Evolutionary conservation across 2,888 invertebrate species (phyloP).

Genomic region (Phyllotreta cruciferae): DNA sequence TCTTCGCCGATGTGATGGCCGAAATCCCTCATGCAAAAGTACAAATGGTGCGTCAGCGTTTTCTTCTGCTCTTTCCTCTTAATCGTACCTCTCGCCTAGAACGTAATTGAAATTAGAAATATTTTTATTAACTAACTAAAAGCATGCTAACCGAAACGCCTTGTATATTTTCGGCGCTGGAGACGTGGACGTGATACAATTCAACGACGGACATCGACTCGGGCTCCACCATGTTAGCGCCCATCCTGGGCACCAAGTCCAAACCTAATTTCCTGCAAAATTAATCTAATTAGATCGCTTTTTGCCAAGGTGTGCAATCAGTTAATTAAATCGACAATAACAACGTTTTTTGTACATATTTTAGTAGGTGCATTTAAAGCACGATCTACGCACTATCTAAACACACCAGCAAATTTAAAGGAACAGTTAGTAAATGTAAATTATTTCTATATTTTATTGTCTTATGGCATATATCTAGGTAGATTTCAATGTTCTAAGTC

Average conservation of each 20-base stretch:
- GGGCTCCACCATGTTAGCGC: slow-evolving; percentile 88
- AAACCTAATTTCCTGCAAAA: slow-evolving; percentile 81
- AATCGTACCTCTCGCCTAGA: slow-evolving; percentile 65
- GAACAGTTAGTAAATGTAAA: too few species aligned
- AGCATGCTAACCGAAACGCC: slow-evolving; percentile 70
- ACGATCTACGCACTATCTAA: too few species aligned
- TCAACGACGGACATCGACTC: slow-evolving; percentile 89
- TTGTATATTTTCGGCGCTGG: slow-evolving; percentile 75
- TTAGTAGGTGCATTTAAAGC: too few species aligned
- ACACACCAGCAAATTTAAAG: too few species aligned
- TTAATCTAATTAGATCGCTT: too few species aligned
- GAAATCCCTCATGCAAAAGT: slow-evolving; percentile 88
- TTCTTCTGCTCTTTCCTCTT: slow-evolving; percentile 65
- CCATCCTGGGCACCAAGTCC: slow-evolving; percentile 90
- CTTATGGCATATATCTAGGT: too few species aligned
- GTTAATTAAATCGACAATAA: too few species aligned
- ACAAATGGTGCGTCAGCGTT: slow-evolving; percentile 77
- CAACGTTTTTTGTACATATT: too few species aligned
- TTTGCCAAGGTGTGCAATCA: too few species aligned
- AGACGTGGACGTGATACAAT: slow-evolving; percentile 81
- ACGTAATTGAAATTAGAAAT: slow-evolving; percentile 15
- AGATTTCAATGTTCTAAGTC: too few species aligned
- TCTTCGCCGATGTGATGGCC: slow-evolving; percentile 89
- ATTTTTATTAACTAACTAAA: neutral
- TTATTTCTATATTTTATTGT: too few species aligned